Conservation (phyloP, 2,888 invertebrate genomes). For the Lasioglossum malachurum region DNA sequence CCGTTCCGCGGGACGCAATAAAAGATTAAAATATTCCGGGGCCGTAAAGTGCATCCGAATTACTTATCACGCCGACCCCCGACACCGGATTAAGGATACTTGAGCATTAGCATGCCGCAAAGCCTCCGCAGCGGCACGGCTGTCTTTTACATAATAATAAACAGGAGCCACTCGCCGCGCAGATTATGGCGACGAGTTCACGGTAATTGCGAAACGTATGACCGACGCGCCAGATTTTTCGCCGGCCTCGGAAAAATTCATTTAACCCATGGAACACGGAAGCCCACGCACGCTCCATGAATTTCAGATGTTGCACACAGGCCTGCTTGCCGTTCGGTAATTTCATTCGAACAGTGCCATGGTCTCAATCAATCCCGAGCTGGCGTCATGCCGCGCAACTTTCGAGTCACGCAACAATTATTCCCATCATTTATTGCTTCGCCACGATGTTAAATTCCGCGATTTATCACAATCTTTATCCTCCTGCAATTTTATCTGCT, state of each 20-base stretch:
- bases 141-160: slow-evolving; percentile 20
- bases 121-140: background rate
- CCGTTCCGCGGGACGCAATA: background rate
- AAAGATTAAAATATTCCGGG: slow-evolving; percentile 53
- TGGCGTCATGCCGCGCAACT: background rate
- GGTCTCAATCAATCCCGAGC: background rate
- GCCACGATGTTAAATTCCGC: background rate
- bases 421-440: background rate
- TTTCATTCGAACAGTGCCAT: background rate
- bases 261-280: background rate
- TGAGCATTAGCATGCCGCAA: slow-evolving; percentile 29
- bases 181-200: slow-evolving; percentile 20
- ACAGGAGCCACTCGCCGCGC: background rate
- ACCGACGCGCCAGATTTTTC: background rate
- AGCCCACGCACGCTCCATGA: background rate
- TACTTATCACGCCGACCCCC: slow-evolving; percentile 33
- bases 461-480: no score
- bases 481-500: no score
- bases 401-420: background rate
- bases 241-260: background rate
- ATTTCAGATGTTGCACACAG: background rate
- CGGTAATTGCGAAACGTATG: background rate
- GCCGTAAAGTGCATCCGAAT: slow-evolving; percentile 43
- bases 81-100: slow-evolving; percentile 34
- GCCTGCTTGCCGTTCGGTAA: background rate